Evolutionary conservation across 1,140 invertebrate species (phyloP).

Genomic region (Apis florea): DNA sequence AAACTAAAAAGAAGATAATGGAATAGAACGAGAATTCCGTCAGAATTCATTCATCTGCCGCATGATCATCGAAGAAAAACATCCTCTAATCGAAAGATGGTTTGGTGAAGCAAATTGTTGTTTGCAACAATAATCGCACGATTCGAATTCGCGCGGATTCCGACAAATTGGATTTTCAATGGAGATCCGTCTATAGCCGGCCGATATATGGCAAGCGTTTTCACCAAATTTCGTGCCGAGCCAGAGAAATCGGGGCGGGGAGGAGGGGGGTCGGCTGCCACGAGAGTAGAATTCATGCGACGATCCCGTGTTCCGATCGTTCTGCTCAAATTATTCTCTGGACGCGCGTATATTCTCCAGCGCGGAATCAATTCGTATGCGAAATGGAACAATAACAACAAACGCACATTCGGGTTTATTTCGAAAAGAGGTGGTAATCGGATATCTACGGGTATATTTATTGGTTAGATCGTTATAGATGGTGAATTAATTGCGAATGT

Average conservation of each 20-base stretch:
- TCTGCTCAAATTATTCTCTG: not conserved
- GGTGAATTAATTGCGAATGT: not conserved
- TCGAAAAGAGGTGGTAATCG: not conserved
- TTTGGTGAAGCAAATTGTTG: not conserved
- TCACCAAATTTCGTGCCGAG: constrained; percentile 50
- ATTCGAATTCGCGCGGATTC: not conserved
- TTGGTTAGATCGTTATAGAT: too few relatives aligned
- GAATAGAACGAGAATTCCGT: too few relatives aligned
- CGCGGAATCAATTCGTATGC: not conserved
- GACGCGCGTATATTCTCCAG: not conserved
- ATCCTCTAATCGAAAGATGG: too few relatives aligned
- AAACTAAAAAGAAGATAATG: too few relatives aligned
- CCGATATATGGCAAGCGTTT: constrained; percentile 3
- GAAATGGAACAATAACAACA: not conserved
- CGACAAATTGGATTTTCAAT: not conserved
- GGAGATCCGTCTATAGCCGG: not conserved
- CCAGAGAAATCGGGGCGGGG: constrained; percentile 25
- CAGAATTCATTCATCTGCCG: too few relatives aligned
- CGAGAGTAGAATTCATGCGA: constrained; percentile 34
- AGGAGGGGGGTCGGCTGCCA: not conserved
- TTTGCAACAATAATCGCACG: not conserved
- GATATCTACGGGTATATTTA: not conserved
- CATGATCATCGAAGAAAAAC: too few relatives aligned
- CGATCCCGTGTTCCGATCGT: not conserved
- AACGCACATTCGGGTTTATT: too few relatives aligned